Evolutionary conservation across 2,888 invertebrate species (phyloP), one percentile per base, ranked within the genome.

Genomic region (Caenorhabditis uteleia): DNA sequence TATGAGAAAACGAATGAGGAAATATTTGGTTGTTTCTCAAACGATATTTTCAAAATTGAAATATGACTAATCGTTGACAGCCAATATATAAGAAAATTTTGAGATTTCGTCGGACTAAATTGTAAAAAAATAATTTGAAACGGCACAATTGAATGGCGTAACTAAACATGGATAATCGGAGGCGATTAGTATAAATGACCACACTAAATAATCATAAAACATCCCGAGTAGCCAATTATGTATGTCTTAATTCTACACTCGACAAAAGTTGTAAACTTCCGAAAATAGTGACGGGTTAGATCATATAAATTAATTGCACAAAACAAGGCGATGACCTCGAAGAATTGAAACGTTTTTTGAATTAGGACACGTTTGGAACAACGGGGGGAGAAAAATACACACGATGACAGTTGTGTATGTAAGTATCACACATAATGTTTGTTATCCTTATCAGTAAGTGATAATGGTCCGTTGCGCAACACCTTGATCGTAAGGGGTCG

Each of bases 271-370:
- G 55, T 61, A 61, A 61, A 61, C 36, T 50, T n/a, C 16, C 42
- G n/a, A n/a, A n/a, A n/a, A n/a, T n/a, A n/a, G n/a, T 38, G 39
- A 18, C 26, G 42, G 40, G 38, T 44, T n/a, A n/a, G n/a, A n/a
- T n/a, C 45, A 55, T 61, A 61, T 61, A 61, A 61, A 43, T 59
- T 61, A 61, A 61, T 61, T 55, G 61, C 21, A 34, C 34, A 14
- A 29, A 27, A 27, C 20, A 36, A 36, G 16, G 36, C 8, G 31
- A 18, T 39, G 45, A 49, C 49, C 49, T 49, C 43, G 25, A 48
- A 47, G 27, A 33, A 26, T 8, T 16, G 33, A 20, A 23, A 45
- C 8, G 34, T 18, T 36, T 21, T 33, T 44, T 44, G 23, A 43
- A 45, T 46, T 29, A 20, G n/a, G 36, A 7, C n/a, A n/a, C n/a